Evolutionary conservation across 2,797 vertebrate genomes (phyloP).

Genomic region (Oryzias dopingdopingensis): DNA sequence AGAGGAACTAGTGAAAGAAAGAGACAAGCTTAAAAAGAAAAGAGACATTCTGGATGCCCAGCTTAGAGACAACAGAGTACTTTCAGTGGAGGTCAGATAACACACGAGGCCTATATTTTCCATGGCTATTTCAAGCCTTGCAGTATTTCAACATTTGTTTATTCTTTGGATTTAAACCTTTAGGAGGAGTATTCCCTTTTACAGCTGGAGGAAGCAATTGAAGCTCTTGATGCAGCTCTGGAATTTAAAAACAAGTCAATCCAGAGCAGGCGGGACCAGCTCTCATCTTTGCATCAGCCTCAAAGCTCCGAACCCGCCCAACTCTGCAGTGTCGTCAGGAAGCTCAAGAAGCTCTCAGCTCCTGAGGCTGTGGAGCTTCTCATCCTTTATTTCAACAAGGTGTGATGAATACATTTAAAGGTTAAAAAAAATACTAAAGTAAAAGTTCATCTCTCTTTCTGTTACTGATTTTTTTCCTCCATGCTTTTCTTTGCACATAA

Average conservation of each 20-base stretch:
- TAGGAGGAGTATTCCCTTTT: slow-evolving; percentile 86
- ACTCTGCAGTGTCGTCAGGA: slow-evolving; percentile 75
- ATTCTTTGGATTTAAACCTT: slow-evolving; percentile 6
- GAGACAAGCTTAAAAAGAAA: slow-evolving; percentile 74
- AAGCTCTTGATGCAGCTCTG: slow-evolving; percentile 86
- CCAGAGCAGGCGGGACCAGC: slow-evolving; percentile 73
- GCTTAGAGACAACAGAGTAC: slow-evolving; percentile 78
- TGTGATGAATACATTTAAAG: slow-evolving; percentile 10
- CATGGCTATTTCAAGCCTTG: neutral
- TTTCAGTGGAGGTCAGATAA: slow-evolving; percentile 81
- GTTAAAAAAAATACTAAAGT: no score
- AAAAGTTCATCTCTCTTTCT: no score
- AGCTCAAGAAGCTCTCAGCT: slow-evolving; percentile 78
- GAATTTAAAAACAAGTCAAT: slow-evolving; percentile 85
- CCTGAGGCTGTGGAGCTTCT: slow-evolving; percentile 81
- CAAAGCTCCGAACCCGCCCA: slow-evolving; percentile 72
- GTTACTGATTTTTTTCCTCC: neutral
- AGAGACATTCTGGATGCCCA: slow-evolving; percentile 80
- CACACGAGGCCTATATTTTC: neutral
- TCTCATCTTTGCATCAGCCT: slow-evolving; percentile 41
- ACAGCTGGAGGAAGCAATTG: slow-evolving; percentile 87
- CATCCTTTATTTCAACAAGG: slow-evolving; percentile 90
- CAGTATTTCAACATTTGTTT: neutral
- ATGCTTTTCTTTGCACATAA: neutral
- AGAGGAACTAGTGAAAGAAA: slow-evolving; percentile 78